A percentile compares a stretch with the other conserved stretches of the same genome.
phyloP scores from a whole-genome alignment of 2,888 invertebrate species.

The Philereme vetulata region DNA sequence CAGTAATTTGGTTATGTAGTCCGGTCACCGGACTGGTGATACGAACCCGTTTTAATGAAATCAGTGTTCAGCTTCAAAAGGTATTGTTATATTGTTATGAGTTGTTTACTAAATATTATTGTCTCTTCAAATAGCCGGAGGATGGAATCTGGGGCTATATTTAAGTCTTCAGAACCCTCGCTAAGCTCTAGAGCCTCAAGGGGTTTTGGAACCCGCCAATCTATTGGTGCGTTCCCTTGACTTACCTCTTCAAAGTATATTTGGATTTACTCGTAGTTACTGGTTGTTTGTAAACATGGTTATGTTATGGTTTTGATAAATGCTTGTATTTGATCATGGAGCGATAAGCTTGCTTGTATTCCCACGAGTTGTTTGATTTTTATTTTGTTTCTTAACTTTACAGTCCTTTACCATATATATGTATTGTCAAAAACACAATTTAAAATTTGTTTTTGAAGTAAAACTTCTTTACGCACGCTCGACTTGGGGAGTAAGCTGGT shows the following conservation, averaged over 20 bases:
- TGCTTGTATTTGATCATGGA: too few species aligned
- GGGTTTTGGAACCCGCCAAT: slow-evolving; percentile 15
- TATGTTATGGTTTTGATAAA: too few species aligned
- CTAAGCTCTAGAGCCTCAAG: slow-evolving; percentile 23
- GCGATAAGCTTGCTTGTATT: too few species aligned
- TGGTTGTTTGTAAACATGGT: not conserved
- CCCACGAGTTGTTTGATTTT: too few species aligned
- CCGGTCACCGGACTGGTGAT: not conserved
- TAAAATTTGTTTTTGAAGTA: too few species aligned
- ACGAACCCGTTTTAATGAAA: not conserved
- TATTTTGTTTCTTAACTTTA: too few species aligned
- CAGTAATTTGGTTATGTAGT: too few species aligned
- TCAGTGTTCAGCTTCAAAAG: not conserved
- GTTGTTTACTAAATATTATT: slow-evolving; percentile 15
- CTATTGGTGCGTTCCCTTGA: slow-evolving; percentile 15
- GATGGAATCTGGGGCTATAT: slow-evolving; percentile 7
- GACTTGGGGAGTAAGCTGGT: too few species aligned
- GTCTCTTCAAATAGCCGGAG: slow-evolving; percentile 17
- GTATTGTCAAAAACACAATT: too few species aligned
- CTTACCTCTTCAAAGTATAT: slow-evolving; percentile 13
- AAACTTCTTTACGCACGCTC: too few species aligned
- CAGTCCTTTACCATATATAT: too few species aligned
- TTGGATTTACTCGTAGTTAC: not conserved
- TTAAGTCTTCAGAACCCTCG: slow-evolving; percentile 22
- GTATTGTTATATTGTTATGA: not conserved